phyloP scores from a whole-genome alignment of 1,140 invertebrate genomes.

The Rhagoletis zephyria region DNA sequence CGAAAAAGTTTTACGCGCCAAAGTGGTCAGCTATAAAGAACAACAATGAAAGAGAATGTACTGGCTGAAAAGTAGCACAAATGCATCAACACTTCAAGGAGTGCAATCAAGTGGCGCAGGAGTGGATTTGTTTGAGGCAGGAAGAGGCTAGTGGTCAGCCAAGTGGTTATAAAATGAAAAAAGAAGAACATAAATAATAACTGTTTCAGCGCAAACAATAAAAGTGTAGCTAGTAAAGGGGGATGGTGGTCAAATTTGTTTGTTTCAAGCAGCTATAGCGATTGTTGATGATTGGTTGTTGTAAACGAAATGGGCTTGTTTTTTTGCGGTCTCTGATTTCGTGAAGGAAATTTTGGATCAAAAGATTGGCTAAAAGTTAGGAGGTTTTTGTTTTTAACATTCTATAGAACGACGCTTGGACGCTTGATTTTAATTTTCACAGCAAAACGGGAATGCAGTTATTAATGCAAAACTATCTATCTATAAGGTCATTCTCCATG shows the following conservation, averaged over 20 bases:
- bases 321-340: too few species aligned
- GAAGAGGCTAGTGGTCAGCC: conserved; percentile 39
- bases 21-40: conserved; percentile 17
- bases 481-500: too few species aligned
- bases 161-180: neutral
- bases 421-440: too few species aligned
- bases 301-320: too few species aligned
- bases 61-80: neutral
- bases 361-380: too few species aligned
- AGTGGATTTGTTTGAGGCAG: conserved; percentile 27
- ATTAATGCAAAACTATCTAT: too few species aligned
- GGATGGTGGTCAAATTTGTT: neutral
- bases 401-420: too few species aligned
- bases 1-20: neutral
- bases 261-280: too few species aligned
- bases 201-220: neutral
- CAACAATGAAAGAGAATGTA: neutral
- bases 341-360: too few species aligned
- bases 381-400: too few species aligned
- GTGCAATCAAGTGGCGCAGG: neutral
- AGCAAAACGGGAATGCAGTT: too few species aligned
- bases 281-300: too few species aligned
- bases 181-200: neutral
- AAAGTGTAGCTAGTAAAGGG: neutral
- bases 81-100: conserved; percentile 40